Evolutionary conservation across 2,888 invertebrate species (phyloP).

Genomic region (Sarcophaga caerulescens): DNA sequence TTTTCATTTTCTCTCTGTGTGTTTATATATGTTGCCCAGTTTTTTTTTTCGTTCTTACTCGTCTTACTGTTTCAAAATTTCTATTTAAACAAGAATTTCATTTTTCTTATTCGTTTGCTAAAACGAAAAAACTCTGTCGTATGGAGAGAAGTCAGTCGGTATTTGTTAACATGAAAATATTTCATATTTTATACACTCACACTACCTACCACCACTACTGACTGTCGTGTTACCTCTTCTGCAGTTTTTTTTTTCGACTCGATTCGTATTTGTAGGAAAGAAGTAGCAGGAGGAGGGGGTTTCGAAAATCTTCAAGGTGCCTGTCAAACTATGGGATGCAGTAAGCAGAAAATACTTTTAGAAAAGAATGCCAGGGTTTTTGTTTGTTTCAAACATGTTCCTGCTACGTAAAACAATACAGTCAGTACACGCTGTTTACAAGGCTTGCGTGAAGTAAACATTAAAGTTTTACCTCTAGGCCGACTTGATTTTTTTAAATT

Average conservation of each 20-base stretch:
- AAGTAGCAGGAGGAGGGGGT: not conserved
- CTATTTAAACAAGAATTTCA: constrained; percentile 33
- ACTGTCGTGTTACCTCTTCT: constrained; percentile 1
- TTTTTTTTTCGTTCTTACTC: constrained; percentile 7
- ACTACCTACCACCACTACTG: not conserved
- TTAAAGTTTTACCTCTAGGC: too few species aligned
- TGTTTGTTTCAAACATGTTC: not conserved
- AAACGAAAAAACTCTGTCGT: constrained; percentile 8
- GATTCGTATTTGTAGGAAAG: not conserved
- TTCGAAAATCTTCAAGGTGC: not conserved
- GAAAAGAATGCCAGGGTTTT: not conserved
- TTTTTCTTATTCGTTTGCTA: constrained; percentile 38
- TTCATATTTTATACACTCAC: constrained; percentile 55
- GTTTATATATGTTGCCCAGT: constrained; percentile 33
- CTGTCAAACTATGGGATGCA: not conserved
- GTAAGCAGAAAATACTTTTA: not conserved
- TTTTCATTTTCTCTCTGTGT: constrained; percentile 46
- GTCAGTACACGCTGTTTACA: too few species aligned
- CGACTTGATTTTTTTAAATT: too few species aligned
- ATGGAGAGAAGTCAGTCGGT: constrained; percentile 30
- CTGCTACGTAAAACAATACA: too few species aligned
- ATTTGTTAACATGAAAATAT: constrained; percentile 66
- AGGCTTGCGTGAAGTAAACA: too few species aligned
- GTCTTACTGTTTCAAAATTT: not conserved
- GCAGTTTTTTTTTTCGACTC: not conserved